These are phyloP conservation scores for Phrynocephalus versicolor DNA, from an alignment of 2,113 vertebrate species.

Conservation along the genomic window DNA sequence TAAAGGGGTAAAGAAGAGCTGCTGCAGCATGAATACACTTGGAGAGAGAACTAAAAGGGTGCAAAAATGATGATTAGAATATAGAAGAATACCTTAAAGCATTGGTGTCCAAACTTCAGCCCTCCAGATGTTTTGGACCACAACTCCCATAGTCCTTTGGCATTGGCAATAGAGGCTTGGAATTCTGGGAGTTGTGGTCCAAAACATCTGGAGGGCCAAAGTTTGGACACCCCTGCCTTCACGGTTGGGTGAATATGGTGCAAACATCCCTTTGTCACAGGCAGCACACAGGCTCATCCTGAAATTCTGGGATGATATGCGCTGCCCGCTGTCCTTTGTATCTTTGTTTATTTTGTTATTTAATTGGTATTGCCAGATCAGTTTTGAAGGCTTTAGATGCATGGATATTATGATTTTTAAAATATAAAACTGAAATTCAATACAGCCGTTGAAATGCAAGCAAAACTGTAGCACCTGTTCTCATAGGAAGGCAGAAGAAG, in stretches of 20 bases:
- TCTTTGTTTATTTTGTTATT: not conserved
- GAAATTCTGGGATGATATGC: not conserved
- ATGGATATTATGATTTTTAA: not conserved
- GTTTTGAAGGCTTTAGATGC: not conserved
- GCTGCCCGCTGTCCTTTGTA: too few species aligned
- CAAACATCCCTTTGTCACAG: not conserved
- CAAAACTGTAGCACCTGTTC: not conserved
- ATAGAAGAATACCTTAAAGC: not conserved
- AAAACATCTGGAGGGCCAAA: too few species aligned
- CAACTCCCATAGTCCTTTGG: too few species aligned
- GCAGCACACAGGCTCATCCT: too few species aligned
- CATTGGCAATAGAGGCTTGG: too few species aligned
- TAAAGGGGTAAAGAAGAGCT: constrained; percentile 94
- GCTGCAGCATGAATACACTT: constrained; percentile 90
- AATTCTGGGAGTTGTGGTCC: too few species aligned
- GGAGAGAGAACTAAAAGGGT: constrained; percentile 83
- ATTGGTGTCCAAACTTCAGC: too few species aligned
- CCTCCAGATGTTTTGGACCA: too few species aligned
- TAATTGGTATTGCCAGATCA: not conserved
- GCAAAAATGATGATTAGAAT: not conserved
- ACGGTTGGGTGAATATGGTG: too few species aligned
- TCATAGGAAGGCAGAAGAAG: not conserved
- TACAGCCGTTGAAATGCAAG: not conserved
- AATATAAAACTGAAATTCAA: not conserved
- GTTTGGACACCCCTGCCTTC: too few species aligned